Percentiles rank a stretch among this genome's conserved stretches.
Conservation (phyloP, 2,888 invertebrate genomes). For the Drosophila nr. perissopoda region DNA sequence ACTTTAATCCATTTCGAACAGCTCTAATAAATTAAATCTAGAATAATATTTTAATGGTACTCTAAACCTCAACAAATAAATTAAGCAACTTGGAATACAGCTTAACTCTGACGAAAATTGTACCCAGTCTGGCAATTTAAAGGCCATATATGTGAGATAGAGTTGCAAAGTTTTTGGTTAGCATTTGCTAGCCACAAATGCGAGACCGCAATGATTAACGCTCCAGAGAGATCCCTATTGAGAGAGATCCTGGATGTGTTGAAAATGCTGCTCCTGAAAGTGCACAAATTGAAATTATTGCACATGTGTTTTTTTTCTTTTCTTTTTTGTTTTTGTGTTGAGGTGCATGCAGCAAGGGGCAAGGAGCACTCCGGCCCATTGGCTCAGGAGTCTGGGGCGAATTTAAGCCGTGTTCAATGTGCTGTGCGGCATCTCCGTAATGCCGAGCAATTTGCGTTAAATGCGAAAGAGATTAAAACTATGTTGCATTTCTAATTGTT, state of each 20-base stretch:
- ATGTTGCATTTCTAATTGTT: conserved; percentile 80
- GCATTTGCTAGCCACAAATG: conserved; percentile 7
- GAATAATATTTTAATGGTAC: not conserved
- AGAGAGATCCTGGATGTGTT: not conserved
- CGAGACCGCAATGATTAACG: conserved; percentile 13
- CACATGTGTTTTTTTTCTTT: conserved; percentile 31
- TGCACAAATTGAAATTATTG: conserved; percentile 77
- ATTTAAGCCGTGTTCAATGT: conserved; percentile 35
- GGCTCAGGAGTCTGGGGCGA: not conserved
- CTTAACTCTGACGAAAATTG: not conserved
- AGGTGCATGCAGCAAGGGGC: conserved; percentile 17
- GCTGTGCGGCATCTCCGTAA: conserved; percentile 69
- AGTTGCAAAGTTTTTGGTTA: not conserved
- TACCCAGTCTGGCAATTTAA: not conserved
- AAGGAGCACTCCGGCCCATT: not conserved
- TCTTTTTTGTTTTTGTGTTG: conserved; percentile 1
- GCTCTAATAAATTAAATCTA: not conserved
- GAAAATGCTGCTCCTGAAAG: conserved; percentile 50
- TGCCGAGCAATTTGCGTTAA: conserved; percentile 82
- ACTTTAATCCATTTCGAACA: not conserved
- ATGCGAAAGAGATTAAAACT: conserved; percentile 81
- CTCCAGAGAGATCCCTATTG: not conserved
- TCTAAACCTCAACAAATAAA: not conserved
- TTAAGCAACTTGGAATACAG: not conserved
- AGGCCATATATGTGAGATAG: not conserved